Evolutionary conservation across 2,113 vertebrate genomes (phyloP).

Genomic region (Crotalus viridis): DNA sequence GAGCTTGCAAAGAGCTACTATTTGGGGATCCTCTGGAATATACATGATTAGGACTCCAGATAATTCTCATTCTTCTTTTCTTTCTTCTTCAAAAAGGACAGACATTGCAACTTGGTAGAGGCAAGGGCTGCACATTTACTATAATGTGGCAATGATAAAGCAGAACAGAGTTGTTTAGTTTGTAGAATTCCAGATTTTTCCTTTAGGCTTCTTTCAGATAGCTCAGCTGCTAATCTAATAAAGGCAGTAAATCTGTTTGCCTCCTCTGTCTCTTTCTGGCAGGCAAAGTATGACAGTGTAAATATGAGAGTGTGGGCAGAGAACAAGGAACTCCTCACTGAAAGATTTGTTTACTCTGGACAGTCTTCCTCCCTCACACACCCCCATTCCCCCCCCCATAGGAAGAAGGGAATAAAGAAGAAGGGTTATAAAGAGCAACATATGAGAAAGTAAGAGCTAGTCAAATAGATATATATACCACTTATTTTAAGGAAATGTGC

Average conservation of each 20-base stretch:
- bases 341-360: slow-evolving; percentile 25
- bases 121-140: not conserved
- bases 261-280: slow-evolving; percentile 5
- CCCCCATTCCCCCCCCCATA: not conserved
- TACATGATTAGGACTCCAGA: not conserved
- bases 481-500: not conserved
- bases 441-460: not conserved
- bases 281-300: slow-evolving; percentile 33
- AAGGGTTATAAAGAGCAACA: not conserved
- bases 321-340: slow-evolving; percentile 19
- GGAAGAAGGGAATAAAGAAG: not conserved
- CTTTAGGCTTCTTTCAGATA: not conserved
- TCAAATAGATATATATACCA: not conserved
- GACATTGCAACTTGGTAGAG: not conserved
- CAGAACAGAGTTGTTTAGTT: not conserved
- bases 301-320: not conserved
- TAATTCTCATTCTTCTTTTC: not conserved
- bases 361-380: not conserved
- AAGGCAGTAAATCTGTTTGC: slow-evolving; percentile 7
- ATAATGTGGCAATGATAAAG: not conserved
- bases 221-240: not conserved
- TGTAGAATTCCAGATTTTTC: not conserved
- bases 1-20: not conserved
- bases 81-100: not conserved
- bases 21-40: not conserved